These are phyloP conservation scores for Drosophila mettleri DNA, from an alignment of 2,888 invertebrate genomes.

Conservation along the genomic window DNA sequence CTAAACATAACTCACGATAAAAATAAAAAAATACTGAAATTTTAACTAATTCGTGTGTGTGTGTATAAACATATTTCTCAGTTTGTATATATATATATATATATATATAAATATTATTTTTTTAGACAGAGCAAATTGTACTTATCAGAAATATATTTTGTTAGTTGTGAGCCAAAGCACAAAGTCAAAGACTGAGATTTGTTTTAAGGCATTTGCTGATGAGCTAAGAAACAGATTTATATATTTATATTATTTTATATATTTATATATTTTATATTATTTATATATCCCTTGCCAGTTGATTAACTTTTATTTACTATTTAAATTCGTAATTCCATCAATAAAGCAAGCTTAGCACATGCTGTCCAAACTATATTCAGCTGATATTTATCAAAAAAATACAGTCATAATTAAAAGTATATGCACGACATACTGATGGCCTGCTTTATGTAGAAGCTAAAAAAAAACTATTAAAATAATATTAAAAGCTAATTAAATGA, in stretches of 20 bases:
- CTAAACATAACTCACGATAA: slow-evolving; percentile 25
- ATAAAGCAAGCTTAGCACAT: not conserved
- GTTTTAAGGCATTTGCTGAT: too few relatives aligned
- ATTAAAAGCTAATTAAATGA: slow-evolving; percentile 7
- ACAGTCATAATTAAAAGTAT: not conserved
- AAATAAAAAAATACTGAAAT: slow-evolving; percentile 20
- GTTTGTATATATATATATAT: not conserved
- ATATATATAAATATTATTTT: not conserved
- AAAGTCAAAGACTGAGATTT: too few relatives aligned
- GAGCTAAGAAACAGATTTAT: too few relatives aligned
- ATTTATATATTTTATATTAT: too few relatives aligned
- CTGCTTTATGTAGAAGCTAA: not conserved
- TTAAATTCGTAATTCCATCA: not conserved
- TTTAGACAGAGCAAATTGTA: too few relatives aligned
- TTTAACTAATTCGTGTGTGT: slow-evolving; percentile 1
- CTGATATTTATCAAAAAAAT: not conserved
- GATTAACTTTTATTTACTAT: too few relatives aligned
- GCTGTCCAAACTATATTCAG: not conserved
- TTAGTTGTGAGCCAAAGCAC: too few relatives aligned
- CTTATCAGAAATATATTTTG: too few relatives aligned
- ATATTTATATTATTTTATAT: too few relatives aligned
- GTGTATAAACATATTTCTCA: slow-evolving; percentile 14
- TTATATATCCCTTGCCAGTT: too few relatives aligned
- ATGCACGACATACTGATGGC: not conserved
- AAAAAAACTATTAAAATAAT: not conserved